Evolutionary conservation across 2,797 vertebrate species (phyloP).

Genomic region (Urosaurus nigricauda): DNA sequence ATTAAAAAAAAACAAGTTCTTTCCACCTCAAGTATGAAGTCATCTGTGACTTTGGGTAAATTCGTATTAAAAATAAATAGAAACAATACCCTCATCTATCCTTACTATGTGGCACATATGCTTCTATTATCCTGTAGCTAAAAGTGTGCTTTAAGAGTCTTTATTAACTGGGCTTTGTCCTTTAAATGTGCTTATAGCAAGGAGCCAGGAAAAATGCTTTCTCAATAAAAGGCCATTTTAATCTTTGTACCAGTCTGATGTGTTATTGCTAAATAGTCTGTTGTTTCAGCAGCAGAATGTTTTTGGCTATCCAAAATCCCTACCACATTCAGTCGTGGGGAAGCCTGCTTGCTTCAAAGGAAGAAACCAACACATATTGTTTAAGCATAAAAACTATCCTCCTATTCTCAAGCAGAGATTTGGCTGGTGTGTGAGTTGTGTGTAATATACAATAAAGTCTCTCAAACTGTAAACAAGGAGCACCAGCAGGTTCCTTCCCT

Average conservation of each 20-base stretch:
- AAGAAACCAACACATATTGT: conserved; percentile 59
- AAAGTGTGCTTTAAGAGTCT: neutral
- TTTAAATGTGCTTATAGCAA: conserved; percentile 43
- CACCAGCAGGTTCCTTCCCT: conserved; percentile 66
- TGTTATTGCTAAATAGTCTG: conserved; percentile 51
- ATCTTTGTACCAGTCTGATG: conserved; percentile 41
- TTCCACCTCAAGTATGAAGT: neutral
- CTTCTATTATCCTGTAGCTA: conserved; percentile 14
- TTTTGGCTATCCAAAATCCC: conserved; percentile 64
- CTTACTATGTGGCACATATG: neutral
- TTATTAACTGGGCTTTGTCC: conserved; percentile 32
- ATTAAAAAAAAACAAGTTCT: no score
- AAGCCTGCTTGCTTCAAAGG: conserved; percentile 62
- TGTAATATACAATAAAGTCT: conserved; percentile 66
- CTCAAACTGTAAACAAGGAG: conserved; percentile 63
- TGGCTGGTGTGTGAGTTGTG: conserved; percentile 58
- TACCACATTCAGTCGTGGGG: conserved; percentile 41
- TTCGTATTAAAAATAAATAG: neutral
- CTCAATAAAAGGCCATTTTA: conserved; percentile 63
- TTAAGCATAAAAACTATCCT: conserved; percentile 57
- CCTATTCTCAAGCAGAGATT: conserved; percentile 61
- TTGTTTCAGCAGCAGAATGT: conserved; percentile 41
- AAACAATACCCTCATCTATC: neutral
- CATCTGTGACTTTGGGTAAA: neutral
- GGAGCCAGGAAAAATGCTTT: conserved; percentile 38